Evolutionary conservation across 2,797 vertebrate genomes (phyloP).

Genomic region (Diplodus puntazzo): DNA sequence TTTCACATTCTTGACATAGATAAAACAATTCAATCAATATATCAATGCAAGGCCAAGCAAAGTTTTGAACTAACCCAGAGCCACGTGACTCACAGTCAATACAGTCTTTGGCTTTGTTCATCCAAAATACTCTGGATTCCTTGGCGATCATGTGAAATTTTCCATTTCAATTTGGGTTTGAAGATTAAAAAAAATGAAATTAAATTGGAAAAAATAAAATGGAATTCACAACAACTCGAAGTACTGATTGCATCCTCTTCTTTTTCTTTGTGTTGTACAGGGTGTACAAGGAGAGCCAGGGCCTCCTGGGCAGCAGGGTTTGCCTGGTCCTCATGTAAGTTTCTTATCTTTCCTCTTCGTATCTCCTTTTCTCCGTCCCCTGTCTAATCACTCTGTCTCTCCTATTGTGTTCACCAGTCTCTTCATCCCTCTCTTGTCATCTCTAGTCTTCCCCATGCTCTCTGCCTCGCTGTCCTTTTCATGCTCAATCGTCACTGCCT

Average conservation of each 20-base stretch:
- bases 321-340: slow-evolving; percentile 93
- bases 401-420: not conserved
- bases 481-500: slow-evolving; percentile 5
- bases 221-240: not conserved
- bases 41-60: not conserved
- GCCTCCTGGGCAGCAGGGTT: slow-evolving; percentile 93
- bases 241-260: slow-evolving; percentile 11
- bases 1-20: slow-evolving; percentile 33
- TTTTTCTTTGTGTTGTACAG: slow-evolving; percentile 75
- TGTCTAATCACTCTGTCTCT: slow-evolving; percentile 9
- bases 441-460: not conserved
- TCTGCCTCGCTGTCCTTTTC: slow-evolving; percentile 17
- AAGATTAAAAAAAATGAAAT: not conserved
- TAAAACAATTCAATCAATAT: slow-evolving; percentile 6
- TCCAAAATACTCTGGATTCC: not conserved
- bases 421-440: slow-evolving; percentile 11
- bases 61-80: not conserved
- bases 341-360: slow-evolving; percentile 8
- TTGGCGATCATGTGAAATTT: not conserved
- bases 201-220: not conserved
- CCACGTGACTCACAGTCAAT: not conserved
- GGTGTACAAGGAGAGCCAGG: slow-evolving; percentile 95
- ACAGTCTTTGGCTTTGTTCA: not conserved
- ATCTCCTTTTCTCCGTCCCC: not conserved
- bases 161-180: not conserved